Base-by-base conservation (phyloP, 2,888 invertebrate genomes). In the Euclidia mi region DNA sequence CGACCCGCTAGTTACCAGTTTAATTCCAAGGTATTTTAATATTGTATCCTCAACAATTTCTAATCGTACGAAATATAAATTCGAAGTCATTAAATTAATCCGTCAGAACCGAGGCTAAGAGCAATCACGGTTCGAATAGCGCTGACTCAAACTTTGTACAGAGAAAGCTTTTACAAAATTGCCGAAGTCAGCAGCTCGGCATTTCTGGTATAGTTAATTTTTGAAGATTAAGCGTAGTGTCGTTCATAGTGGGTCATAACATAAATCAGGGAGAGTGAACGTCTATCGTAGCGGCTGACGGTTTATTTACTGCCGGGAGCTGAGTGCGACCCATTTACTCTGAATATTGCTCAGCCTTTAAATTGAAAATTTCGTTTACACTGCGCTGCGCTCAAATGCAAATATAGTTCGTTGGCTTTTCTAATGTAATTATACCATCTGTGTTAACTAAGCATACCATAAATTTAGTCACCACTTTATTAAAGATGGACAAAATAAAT, bases 211-310 rank as follows among this genome's bases (percentile, higher is more conserved):
- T 56, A 70, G 64, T 78, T 69, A 76, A 72, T 82, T 42, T 53
- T 81, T 73, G 70, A 78, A 81, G 78, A 82, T 80, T 75, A 82
- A 81, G 65, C 70, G 67, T 65, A 18, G 61, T 80, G 79, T 79
- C 82, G 76, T 79, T 81, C 77, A 81, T 79, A 78, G 78, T 76
- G 56, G 79, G 75, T 76, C 58, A 75, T 78, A 78, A 75, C 75
- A 83, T 89, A 88, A 88, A 89, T 88, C 84, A 84, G 70, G 44
- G 46, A 43, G 61, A 63, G 65, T 56, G 66, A 64, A 71, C 75
- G 78, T 83, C 81, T 81, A 84, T 85, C 82, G 78, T 72, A 57
- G 67, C 61, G 52, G 52, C 64, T 68, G 71, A 60, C 66, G 59
- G 57, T 65, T 76, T 83, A 82, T 84, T 81, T 81, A 82, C 76